Conservation (phyloP, 2,797 vertebrate genomes). For the Squalus acanthias region DNA sequence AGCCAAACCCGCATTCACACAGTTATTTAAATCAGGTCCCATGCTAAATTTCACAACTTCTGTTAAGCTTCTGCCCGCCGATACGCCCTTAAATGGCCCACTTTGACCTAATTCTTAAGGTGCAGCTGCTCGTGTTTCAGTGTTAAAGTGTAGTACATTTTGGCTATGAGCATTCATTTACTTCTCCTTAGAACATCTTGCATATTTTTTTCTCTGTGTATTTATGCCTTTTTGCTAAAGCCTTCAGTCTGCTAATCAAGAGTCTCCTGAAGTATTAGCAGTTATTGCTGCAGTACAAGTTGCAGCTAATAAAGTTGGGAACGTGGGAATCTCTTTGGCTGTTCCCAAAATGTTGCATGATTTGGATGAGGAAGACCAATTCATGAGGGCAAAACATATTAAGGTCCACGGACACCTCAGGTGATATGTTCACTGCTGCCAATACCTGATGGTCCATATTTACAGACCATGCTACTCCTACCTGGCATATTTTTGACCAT, state of each 20-base stretch:
- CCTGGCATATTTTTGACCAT: neutral
- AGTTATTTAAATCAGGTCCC: neutral
- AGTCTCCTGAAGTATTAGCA: neutral
- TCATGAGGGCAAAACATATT: neutral
- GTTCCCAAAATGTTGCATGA: neutral
- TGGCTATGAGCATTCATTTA: neutral
- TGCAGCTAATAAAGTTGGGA: neutral
- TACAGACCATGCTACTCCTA: neutral
- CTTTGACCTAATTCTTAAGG: neutral
- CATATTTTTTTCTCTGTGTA: neutral
- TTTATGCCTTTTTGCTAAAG: too few species aligned
- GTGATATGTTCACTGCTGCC: neutral
- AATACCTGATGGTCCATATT: neutral
- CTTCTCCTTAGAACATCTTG: neutral
- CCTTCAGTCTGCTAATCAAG: neutral
- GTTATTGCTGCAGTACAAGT: neutral
- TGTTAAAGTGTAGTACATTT: neutral
- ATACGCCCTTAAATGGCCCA: neutral
- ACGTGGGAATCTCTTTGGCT: neutral
- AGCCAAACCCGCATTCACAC: too few species aligned
- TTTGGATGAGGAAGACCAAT: neutral
- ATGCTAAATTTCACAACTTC: neutral
- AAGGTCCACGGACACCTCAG: neutral
- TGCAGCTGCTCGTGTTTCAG: neutral
- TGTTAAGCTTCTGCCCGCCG: neutral